Base-by-base conservation (phyloP, 2,113 vertebrate species). In the Sphaerodactylus townsendi region DNA sequence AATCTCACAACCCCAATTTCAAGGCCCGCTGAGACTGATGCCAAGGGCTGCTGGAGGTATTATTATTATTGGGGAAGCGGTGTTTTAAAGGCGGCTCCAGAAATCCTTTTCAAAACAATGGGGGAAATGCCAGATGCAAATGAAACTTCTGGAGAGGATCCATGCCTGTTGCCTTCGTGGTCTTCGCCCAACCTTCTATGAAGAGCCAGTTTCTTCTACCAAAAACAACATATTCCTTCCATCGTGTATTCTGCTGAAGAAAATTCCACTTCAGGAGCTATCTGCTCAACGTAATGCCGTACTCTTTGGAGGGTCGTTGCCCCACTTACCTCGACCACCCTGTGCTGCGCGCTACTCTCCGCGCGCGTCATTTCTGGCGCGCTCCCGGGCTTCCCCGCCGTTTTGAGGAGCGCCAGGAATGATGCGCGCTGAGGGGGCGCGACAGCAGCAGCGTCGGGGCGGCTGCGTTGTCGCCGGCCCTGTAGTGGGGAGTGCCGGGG, bases 101-200 rank as follows among this genome's bases (percentile, higher is more conserved):
- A 8, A 50, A 68, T 68, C 37, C 6, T 0, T 39, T 84, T 37
- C 10, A 9, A 44, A 90, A n/a, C n/a, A n/a, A n/a, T n/a, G 7
- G 30, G 64, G 28, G 9, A 74, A 28, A 28, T 4, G 75, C 66
- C 33, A 23, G 33, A 46, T 50, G 72, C 41, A 23, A 10, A 1
- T 0, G 64, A 84, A 87, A 41, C 44, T 81, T 66, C 44, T 1
- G 37, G 81, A 10, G 30, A 0, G 0, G 0, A 35, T 53, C 46
- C 82, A 69, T 50, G 53, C 30, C 4, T 69, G 68, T 77, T 77
- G n/a, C 5, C 0, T 1, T 33, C 81, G 69, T n/a, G 41, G 85
- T 79, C 79, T 23, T 0, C 0, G 48, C 56, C 15, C 39, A 2
- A 8, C 2, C 0, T 3, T 25, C 78, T 39, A 0, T 1, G 85